These are phyloP conservation scores for Choreutis nemorana DNA, from an alignment of 2,888 invertebrate genomes.

Conservation along the genomic window DNA sequence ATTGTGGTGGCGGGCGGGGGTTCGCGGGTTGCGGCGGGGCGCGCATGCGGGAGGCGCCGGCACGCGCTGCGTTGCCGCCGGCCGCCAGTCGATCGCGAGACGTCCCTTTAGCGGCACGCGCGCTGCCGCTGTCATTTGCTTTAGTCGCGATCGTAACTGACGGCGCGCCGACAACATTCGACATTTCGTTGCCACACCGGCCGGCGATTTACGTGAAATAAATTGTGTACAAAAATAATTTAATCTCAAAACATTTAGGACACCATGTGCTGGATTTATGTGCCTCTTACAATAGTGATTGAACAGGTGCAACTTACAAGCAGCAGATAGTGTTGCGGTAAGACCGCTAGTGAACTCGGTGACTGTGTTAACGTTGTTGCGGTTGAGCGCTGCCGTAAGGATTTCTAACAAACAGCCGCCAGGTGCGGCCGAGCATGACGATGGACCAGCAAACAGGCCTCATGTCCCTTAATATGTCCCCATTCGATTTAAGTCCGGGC, in stretches of 20 bases:
- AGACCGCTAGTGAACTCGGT: slow-evolving; percentile 63
- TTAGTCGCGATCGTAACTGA: slow-evolving; percentile 47
- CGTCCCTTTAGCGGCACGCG: slow-evolving; percentile 45
- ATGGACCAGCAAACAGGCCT: slow-evolving; percentile 89
- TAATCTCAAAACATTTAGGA: slow-evolving; percentile 27
- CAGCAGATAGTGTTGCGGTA: slow-evolving; percentile 63
- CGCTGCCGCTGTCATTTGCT: slow-evolving; percentile 28
- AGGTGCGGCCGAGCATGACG: slow-evolving; percentile 60
- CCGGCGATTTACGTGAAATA: too few species aligned
- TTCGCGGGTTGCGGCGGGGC: slow-evolving; percentile 54
- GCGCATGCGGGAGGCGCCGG: slow-evolving; percentile 63
- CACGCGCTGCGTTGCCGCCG: slow-evolving; percentile 59
- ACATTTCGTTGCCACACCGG: slow-evolving; percentile 20
- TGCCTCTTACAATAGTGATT: slow-evolving; percentile 52
- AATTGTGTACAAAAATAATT: too few species aligned
- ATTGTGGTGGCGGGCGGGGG: slow-evolving; percentile 70
- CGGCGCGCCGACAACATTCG: slow-evolving; percentile 40
- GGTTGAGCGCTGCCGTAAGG: slow-evolving; percentile 59
- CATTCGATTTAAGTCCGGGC: slow-evolving; percentile 79
- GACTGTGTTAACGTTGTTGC: slow-evolving; percentile 64
- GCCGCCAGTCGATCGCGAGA: slow-evolving; percentile 62
- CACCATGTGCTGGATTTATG: slow-evolving; percentile 62
- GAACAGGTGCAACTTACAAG: slow-evolving; percentile 61
- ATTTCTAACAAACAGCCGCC: slow-evolving; percentile 49
- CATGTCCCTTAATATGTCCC: slow-evolving; percentile 89